phyloP scores from a whole-genome alignment of 2,797 vertebrate genomes.

The Agapornis canus region DNA sequence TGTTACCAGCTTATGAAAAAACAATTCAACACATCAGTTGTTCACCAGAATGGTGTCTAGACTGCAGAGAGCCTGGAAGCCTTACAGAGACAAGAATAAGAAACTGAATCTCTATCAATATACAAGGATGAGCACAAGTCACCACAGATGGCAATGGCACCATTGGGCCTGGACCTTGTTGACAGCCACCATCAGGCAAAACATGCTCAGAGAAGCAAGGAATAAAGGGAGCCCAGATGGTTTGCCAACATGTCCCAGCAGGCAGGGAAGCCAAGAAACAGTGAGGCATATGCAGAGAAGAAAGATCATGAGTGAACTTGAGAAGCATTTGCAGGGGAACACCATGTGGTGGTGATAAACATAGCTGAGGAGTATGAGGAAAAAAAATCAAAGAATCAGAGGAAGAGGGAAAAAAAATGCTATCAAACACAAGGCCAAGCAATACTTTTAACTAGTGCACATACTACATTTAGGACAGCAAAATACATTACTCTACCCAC shows the following conservation, averaged over 20 bases:
- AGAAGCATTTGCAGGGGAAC: conserved; percentile 21
- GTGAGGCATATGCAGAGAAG: conserved; percentile 38
- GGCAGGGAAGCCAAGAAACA: conserved; percentile 10
- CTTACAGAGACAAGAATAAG: neutral
- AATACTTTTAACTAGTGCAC: neutral
- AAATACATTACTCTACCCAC: neutral
- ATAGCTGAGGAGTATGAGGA: neutral
- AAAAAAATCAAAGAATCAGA: neutral
- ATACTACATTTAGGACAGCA: neutral
- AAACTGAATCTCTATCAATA: neutral
- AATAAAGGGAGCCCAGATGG: conserved; percentile 39
- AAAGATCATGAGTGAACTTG: neutral
- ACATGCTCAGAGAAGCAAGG: neutral
- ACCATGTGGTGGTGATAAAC: neutral
- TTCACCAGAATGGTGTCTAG: neutral
- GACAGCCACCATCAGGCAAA: conserved; percentile 55
- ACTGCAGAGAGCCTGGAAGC: neutral
- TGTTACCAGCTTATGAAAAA: neutral
- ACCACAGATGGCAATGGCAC: neutral
- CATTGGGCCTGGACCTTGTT: neutral
- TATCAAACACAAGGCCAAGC: neutral
- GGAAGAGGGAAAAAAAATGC: neutral
- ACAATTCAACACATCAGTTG: neutral
- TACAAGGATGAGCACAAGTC: neutral
- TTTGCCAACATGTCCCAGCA: neutral